Base-by-base conservation (phyloP, 2,113 vertebrate genomes). In the Pedionomus torquatus region DNA sequence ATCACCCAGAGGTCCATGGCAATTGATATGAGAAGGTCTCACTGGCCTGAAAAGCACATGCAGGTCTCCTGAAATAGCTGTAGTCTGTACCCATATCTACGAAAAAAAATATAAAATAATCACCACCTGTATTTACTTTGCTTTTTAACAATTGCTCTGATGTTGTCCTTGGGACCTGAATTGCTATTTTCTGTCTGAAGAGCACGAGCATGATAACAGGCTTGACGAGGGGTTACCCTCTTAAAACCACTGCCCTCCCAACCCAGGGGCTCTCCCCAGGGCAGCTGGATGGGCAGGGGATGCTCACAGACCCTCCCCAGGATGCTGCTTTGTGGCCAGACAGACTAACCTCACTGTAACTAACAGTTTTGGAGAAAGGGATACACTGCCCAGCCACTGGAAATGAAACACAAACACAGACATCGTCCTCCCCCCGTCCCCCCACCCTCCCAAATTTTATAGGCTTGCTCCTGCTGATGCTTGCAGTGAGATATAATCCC, bases 1-100 rank as follows among this genome's bases (percentile, higher is more conserved):
- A 0, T 52, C 68, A 52, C 52, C 23, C 70, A 71, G 19, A 33
- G 17, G 12, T 60, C 33, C 66, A 55, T 0, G 0, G 9, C 48
- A 83, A 77, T 11, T 3, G 3, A 63, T 49, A 35, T 61, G 49
- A 33, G 71, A 86, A 51, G 13, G 44, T 72, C 57, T 83, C 66
- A n/a, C 39, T 57, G 44, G 54, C 55, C 77, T 58, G 52, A 66
- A 70, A 87, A 79, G 37, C 44, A 72, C 61, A 68, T 7, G 43
- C 21, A 87, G 74, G 39, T 14, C 48, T 85, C 33, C 78, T 76
- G 43, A 71, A 76, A 68, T 11, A 11, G 61, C 52, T 92, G 70
- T 70, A 95, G 37, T 60, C 35, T 39, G 46, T 30, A 66, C 20
- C 18, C 41, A n/a, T 39, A 48, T 9, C 68, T 83, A 49, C 16